Evolutionary conservation across 2,113 vertebrate genomes (phyloP).

Genomic region (Desmodus rotundus): DNA sequence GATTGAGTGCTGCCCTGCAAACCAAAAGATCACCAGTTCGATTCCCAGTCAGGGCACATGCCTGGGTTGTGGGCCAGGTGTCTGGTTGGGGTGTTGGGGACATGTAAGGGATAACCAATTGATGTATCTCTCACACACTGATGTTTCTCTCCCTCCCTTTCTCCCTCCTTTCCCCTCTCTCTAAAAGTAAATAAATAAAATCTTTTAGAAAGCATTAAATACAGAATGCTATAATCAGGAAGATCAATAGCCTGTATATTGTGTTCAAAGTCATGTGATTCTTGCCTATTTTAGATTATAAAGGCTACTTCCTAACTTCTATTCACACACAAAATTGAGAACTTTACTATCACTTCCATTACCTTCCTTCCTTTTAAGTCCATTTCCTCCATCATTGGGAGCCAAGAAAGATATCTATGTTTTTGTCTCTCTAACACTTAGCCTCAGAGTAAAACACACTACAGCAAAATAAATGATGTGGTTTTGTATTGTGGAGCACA

Average conservation of each 20-base stretch:
- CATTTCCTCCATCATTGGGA: background rate
- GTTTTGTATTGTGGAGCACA: background rate
- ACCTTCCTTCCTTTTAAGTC: background rate
- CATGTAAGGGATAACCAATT: no score
- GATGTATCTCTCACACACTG: no score
- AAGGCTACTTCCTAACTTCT: background rate
- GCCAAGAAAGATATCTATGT: background rate
- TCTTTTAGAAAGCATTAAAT: background rate
- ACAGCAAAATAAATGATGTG: background rate
- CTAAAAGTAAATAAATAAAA: no score
- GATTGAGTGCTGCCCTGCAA: no score
- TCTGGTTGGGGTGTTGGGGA: no score
- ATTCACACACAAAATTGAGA: background rate
- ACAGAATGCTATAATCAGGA: background rate
- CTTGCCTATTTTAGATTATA: constrained; percentile 14
- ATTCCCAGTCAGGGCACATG: no score
- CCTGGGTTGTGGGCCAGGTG: no score
- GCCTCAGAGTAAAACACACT: background rate
- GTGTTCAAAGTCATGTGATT: background rate
- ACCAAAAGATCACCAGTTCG: no score
- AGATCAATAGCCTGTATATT: background rate
- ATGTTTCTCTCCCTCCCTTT: no score
- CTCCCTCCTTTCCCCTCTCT: no score
- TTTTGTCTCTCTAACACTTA: constrained; percentile 8
- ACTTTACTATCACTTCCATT: background rate